Evolutionary conservation across 2,113 vertebrate genomes (phyloP).

Genomic region (Elephantulus edwardii): DNA sequence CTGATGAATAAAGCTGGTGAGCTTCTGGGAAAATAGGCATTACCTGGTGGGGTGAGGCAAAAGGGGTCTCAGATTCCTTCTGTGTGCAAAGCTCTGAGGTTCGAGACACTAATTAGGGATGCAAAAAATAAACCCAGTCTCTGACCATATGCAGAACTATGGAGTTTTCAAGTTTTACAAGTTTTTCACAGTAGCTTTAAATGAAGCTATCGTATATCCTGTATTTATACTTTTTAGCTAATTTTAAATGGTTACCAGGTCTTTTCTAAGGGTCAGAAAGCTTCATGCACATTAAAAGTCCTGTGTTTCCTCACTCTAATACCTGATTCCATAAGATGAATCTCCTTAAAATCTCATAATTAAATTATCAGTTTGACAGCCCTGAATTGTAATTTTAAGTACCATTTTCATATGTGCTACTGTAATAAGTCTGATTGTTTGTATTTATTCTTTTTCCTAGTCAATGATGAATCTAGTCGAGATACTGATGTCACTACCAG

Average conservation of each 20-base stretch:
- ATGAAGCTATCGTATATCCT: neutral
- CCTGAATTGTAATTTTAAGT: neutral
- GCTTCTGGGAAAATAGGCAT: no score
- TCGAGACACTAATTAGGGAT: no score
- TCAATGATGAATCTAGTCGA: slow-evolving; percentile 86
- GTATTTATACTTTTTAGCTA: neutral
- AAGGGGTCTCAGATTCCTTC: no score
- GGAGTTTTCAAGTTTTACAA: no score
- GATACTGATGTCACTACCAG: slow-evolving; percentile 90
- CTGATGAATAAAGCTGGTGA: no score
- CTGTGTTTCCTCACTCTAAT: neutral
- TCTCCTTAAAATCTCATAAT: neutral
- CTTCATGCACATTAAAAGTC: neutral
- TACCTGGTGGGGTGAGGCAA: no score
- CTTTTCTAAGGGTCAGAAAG: neutral
- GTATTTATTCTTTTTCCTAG: slow-evolving; percentile 60
- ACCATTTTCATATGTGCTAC: neutral
- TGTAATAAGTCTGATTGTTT: neutral
- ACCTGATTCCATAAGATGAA: neutral
- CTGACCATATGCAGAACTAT: no score
- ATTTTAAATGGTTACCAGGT: neutral
- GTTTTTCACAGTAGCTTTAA: neutral
- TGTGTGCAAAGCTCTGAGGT: no score
- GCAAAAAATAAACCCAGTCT: no score
- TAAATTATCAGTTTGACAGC: neutral